These are phyloP conservation scores for Myripristis murdjan DNA, from an alignment of 2,797 vertebrate species.

Conservation along the genomic window DNA sequence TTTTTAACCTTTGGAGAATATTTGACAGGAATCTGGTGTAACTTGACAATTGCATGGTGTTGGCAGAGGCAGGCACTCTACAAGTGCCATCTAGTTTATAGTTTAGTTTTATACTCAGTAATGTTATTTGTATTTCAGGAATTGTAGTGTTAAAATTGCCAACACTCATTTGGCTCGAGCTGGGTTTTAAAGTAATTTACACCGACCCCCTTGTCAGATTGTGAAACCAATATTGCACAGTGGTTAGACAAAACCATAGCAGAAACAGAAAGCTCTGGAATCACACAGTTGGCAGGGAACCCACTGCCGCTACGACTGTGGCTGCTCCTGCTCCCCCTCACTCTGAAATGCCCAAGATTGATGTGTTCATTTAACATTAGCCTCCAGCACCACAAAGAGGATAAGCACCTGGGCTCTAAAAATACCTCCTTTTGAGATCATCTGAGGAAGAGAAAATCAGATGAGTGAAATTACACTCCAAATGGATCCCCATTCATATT, in stretches of 20 bases:
- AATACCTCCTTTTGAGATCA: conserved; percentile 79
- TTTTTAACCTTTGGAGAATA: too few relatives aligned
- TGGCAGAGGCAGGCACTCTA: too few relatives aligned
- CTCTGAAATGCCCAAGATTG: conserved; percentile 77
- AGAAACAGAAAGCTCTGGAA: conserved; percentile 61
- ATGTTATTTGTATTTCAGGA: conserved; percentile 38
- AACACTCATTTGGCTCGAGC: conserved; percentile 50
- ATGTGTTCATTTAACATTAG: conserved; percentile 85
- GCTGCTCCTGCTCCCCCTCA: conserved; percentile 43
- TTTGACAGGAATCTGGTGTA: too few relatives aligned
- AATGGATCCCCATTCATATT: conserved; percentile 78
- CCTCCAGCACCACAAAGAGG: conserved; percentile 80
- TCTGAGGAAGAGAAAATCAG: conserved; percentile 78
- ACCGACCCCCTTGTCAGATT: conserved; percentile 19
- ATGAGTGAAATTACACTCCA: conserved; percentile 82
- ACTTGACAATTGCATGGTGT: too few relatives aligned
- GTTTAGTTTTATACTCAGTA: conserved; percentile 7
- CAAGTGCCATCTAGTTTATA: too few relatives aligned
- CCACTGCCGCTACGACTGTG: conserved; percentile 54
- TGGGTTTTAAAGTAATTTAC: not conserved
- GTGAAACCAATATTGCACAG: conserved; percentile 52
- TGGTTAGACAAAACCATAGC: conserved; percentile 51
- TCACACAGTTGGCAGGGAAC: conserved; percentile 66
- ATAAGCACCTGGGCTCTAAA: conserved; percentile 82
- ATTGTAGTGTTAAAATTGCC: conserved; percentile 45